Base-by-base conservation (phyloP, 2,797 vertebrate species). In the Helicolenus hilgendorfi region DNA sequence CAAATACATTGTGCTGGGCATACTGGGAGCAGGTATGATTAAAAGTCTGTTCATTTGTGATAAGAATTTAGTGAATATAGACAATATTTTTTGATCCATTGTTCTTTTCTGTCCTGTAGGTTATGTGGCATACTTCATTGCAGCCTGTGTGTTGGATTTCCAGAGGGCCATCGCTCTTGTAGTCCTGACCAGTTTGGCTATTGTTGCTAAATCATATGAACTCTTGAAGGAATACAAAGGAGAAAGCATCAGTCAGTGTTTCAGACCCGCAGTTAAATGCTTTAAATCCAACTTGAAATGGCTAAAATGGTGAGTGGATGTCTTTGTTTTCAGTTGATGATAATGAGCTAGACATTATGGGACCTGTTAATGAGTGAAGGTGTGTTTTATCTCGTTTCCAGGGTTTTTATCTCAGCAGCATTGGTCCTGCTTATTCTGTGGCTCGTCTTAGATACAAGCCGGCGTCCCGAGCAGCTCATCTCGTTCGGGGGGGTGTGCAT, bases 401-500 rank as follows among this genome's bases (percentile, higher is more conserved):
- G 99, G 98, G 83, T 97, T 64, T 97, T 99, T 24, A 96, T 96
- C 2, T 1, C 95, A 1, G 70, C 91, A 2, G 95, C 94, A n/a
- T 3, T 98, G 81, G 92, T 78, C 64, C 96, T 98, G 65, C 92
- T 99, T 64, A 83, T 98, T 13, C 2, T 92, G 0, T 99, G 98
- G 98, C 91, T 99, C 14, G 93, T 1, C 29, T 67, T 99, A 67
- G 98, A 99, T 92, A 98, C 98, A 0, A 89, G 96, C 31, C 87
- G 92, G 81, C 94, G 97, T 31, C 98, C 97, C 0, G 94, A 98
- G 86, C 98, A 99, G 93, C 96, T 99, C 36, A 97, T 99, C 82
- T 99, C 99, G 7, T 98, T 99, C 9, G 98, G 92, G 0, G 99
- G 99, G 1, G 94, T 98, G 93, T 98, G 96, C 67, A 58, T 97